A percentile compares a stretch with the other conserved stretches of the same genome.
phyloP scores from a whole-genome alignment of 1,140 invertebrate genomes.

The Macrostomum lignano region DNA sequence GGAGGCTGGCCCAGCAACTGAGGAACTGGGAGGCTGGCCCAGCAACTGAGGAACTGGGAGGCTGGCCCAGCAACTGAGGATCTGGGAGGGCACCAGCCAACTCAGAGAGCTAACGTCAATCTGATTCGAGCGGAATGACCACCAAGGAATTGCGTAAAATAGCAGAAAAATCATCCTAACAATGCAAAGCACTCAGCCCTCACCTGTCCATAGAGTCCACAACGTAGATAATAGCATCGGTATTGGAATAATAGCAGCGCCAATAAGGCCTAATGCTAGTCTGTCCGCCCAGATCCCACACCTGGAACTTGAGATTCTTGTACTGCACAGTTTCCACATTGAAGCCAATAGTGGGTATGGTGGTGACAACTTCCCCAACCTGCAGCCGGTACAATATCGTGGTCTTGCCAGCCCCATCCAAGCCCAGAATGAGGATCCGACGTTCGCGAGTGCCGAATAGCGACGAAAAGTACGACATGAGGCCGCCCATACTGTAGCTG shows the following conservation, averaged over 20 bases:
- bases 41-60: no score
- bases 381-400: constrained; percentile 90
- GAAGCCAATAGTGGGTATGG: constrained; percentile 93
- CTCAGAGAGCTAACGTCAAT: no score
- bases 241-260: constrained; percentile 98
- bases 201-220: constrained; percentile 94
- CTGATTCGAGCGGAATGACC: no score
- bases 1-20: no score
- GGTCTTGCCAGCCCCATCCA: constrained; percentile 71
- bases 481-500: background rate
- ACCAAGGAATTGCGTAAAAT: no score
- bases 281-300: constrained; percentile 96
- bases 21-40: no score
- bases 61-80: no score
- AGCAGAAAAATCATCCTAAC: no score
- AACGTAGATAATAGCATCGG: constrained; percentile 97
- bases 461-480: constrained; percentile 74
- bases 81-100: no score
- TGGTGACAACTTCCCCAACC: constrained; percentile 97
- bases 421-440: constrained; percentile 78
- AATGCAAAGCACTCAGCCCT: no score
- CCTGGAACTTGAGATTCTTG: constrained; percentile 91
- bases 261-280: constrained; percentile 87
- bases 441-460: constrained; percentile 73
- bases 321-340: constrained; percentile 92